phyloP scores from a whole-genome alignment of 2,888 invertebrate genomes.

The Tetanocera ferruginea region DNA sequence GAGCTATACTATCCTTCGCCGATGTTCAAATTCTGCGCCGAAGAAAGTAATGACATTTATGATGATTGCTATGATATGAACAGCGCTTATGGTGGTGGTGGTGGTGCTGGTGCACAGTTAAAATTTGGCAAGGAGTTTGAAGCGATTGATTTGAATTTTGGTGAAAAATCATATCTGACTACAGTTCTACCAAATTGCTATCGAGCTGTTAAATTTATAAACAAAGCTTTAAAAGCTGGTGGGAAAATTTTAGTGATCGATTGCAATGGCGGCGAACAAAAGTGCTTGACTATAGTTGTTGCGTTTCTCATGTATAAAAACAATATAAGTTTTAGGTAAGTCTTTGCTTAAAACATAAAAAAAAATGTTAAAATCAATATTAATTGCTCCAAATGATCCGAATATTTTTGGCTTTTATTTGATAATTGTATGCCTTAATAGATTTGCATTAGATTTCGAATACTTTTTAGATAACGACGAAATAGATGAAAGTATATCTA shows the following conservation, averaged over 20 bases:
- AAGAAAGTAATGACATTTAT: constrained; percentile 38
- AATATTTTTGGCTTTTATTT: too few relatives aligned
- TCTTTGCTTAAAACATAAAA: not conserved
- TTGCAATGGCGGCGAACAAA: constrained; percentile 60
- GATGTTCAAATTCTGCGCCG: constrained; percentile 36
- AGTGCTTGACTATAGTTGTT: constrained; percentile 59
- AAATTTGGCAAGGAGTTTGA: constrained; percentile 54
- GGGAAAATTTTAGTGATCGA: constrained; percentile 59
- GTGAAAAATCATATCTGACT: constrained; percentile 59
- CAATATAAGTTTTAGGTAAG: constrained; percentile 61
- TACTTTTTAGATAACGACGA: too few relatives aligned
- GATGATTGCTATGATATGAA: constrained; percentile 36
- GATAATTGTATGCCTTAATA: too few relatives aligned
- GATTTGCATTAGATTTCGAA: too few relatives aligned
- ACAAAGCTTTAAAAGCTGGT: constrained; percentile 55
- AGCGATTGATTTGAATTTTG: constrained; percentile 60
- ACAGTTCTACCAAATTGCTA: constrained; percentile 63
- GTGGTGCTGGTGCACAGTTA: constrained; percentile 34
- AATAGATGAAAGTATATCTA: too few relatives aligned
- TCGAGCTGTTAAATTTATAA: constrained; percentile 60
- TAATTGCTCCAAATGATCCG: too few relatives aligned
- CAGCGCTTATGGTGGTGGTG: not conserved
- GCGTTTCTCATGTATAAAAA: constrained; percentile 63
- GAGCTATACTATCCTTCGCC: constrained; percentile 54
- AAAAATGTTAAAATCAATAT: too few relatives aligned